Percentiles rank a stretch among this genome's conserved stretches.
Evolutionary conservation across 2,888 invertebrate species (phyloP).

Genomic region (Plagodis dolabraria): DNA sequence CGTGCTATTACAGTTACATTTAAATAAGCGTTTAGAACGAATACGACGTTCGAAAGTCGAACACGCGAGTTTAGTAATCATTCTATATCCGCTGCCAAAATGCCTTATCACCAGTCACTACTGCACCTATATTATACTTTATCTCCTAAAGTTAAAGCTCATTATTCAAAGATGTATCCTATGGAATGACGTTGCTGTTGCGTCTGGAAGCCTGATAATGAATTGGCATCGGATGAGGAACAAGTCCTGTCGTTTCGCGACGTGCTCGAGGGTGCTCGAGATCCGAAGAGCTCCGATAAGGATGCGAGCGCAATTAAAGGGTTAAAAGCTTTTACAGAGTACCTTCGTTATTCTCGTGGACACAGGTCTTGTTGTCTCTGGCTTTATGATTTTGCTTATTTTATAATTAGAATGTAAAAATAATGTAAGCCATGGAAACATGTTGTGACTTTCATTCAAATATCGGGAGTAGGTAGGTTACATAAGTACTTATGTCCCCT

Average conservation of each 20-base stretch:
- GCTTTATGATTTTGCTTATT: too few relatives aligned
- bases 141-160: constrained; percentile 28
- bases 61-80: constrained; percentile 79
- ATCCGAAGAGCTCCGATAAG: constrained; percentile 44
- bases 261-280: constrained; percentile 55
- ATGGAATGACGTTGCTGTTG: constrained; percentile 67
- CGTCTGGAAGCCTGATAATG: constrained; percentile 78
- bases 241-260: constrained; percentile 71
- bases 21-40: constrained; percentile 50
- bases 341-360: not conserved
- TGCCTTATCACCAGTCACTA: constrained; percentile 60
- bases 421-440: too few relatives aligned
- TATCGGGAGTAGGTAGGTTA: too few relatives aligned
- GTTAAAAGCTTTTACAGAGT: constrained; percentile 2
- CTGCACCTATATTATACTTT: constrained; percentile 49
- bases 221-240: constrained; percentile 75
- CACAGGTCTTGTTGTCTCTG: too few relatives aligned
- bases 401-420: too few relatives aligned
- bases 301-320: constrained; percentile 30
- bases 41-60: constrained; percentile 70
- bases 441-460: too few relatives aligned
- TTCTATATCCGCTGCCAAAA: constrained; percentile 75
- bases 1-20: constrained; percentile 55
- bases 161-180: constrained; percentile 29
- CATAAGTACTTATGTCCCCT: too few relatives aligned